phyloP scores from a whole-genome alignment of 2,797 vertebrate genomes.

The Anas georgica region DNA sequence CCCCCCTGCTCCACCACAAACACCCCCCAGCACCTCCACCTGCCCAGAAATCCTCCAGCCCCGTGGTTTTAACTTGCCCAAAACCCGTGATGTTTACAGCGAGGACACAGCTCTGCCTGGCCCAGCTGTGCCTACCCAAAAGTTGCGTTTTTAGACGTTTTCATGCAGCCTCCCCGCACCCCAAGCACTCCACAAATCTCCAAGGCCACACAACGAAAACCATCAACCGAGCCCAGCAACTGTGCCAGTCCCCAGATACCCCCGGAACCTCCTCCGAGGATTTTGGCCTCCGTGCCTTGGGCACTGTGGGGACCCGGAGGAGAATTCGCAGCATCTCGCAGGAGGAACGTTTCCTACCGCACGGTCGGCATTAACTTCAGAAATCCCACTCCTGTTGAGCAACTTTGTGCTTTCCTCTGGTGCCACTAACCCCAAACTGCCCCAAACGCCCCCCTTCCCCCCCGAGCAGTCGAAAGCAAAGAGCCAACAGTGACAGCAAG shows the following conservation, averaged over 20 bases:
- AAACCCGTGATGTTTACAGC: neutral
- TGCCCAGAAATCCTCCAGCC: neutral
- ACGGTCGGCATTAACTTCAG: neutral
- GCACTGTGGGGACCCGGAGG: neutral
- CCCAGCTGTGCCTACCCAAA: neutral
- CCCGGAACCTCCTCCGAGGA: neutral
- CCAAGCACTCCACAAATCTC: neutral
- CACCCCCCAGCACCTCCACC: neutral
- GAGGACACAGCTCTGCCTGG: neutral
- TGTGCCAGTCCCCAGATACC: accelerated
- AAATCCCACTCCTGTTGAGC: neutral
- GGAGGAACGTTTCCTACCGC: neutral
- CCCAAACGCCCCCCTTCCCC: neutral
- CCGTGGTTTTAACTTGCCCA: neutral
- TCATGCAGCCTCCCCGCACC: neutral
- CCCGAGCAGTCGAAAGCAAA: neutral
- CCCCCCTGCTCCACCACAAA: neutral
- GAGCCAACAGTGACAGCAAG: neutral
- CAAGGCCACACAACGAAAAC: neutral
- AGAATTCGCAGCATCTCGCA: neutral
- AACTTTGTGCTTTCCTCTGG: neutral
- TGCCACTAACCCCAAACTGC: neutral
- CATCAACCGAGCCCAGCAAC: neutral
- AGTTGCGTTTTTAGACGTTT: neutral
- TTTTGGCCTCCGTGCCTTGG: accelerated